Percentiles rank a stretch among this genome's conserved stretches.
Evolutionary conservation across 2,797 vertebrate species (phyloP).

Genomic region (Sebastes itinus): DNA sequence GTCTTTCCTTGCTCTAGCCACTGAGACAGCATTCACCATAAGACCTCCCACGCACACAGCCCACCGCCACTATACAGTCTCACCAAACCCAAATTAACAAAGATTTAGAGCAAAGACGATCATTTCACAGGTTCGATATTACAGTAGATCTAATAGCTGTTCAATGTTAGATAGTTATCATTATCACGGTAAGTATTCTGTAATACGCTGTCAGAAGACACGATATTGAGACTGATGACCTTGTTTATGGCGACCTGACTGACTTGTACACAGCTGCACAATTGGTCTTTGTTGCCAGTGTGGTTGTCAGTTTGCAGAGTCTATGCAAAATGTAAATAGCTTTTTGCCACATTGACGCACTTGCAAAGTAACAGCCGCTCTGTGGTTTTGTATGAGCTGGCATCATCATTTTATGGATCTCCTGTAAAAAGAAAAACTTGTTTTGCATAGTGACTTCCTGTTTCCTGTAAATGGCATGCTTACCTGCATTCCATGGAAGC

Average conservation of each 20-base stretch:
- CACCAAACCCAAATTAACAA: not conserved
- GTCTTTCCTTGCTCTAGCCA: not conserved
- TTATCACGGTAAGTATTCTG: not conserved
- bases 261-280: slow-evolving; percentile 9
- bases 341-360: slow-evolving; percentile 68
- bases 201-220: not conserved
- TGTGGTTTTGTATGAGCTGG: slow-evolving; percentile 26
- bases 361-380: slow-evolving; percentile 62
- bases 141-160: not conserved
- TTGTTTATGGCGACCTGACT: not conserved
- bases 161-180: not conserved
- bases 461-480: slow-evolving; percentile 2
- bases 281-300: slow-evolving; percentile 42
- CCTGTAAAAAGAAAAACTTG: slow-evolving; percentile 7
- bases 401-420: slow-evolving; percentile 32
- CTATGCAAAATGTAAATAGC: slow-evolving; percentile 57
- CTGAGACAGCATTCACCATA: not conserved
- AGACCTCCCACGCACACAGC: slow-evolving; percentile 24
- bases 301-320: slow-evolving; percentile 31
- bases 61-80: not conserved
- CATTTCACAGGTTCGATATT: not conserved
- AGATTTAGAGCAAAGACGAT: not conserved
- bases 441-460: slow-evolving; percentile 46
- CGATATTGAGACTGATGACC: not conserved
- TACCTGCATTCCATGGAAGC: not conserved